These are phyloP conservation scores for Yponomeuta plumbellus DNA, from an alignment of 2,888 invertebrate genomes.

Conservation along the genomic window DNA sequence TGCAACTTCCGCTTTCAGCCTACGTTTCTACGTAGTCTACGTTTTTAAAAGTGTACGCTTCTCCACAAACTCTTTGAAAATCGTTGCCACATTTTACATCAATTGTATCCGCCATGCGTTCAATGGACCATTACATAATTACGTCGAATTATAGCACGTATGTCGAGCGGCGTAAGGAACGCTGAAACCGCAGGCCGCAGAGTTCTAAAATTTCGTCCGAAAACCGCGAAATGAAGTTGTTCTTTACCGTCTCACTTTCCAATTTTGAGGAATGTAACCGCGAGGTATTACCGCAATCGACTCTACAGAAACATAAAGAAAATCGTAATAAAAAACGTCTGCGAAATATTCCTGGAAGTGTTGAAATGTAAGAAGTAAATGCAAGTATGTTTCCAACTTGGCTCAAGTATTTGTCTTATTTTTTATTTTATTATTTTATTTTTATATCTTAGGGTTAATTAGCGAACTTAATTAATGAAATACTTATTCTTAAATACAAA, in stretches of 20 bases:
- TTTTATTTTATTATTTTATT: too few species aligned
- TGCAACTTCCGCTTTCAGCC: too few species aligned
- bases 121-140: background rate
- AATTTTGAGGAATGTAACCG: conserved; percentile 45
- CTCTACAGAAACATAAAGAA: background rate
- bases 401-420: too few species aligned
- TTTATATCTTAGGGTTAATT: too few species aligned
- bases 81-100: background rate
- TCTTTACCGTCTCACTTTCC: conserved; percentile 41
- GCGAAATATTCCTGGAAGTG: background rate
- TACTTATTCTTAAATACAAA: too few species aligned
- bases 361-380: too few species aligned
- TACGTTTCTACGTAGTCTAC: too few species aligned
- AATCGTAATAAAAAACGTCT: conserved; percentile 29
- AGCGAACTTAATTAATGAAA: too few species aligned
- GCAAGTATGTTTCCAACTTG: too few species aligned
- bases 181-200: conserved; percentile 24
- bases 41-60: too few species aligned
- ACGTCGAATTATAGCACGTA: conserved; percentile 4
- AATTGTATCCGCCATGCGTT: background rate
- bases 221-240: conserved; percentile 25
- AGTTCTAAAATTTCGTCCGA: conserved; percentile 24
- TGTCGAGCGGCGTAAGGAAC: conserved; percentile 40
- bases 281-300: background rate
- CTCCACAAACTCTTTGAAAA: background rate